Conservation (phyloP, 2,797 vertebrate genomes). For the Garrulus glandarius region DNA sequence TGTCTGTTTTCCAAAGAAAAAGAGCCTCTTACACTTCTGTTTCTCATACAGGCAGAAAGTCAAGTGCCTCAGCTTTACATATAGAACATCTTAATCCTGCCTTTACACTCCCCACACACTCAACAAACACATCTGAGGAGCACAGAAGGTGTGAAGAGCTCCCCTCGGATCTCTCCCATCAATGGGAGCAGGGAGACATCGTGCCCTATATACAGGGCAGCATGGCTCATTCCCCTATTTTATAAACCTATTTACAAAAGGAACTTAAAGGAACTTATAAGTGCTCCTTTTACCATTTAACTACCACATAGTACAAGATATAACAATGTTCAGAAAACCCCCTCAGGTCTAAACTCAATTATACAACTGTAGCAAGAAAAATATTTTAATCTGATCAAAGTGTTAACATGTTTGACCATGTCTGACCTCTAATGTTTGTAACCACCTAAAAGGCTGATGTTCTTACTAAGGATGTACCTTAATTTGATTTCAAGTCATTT, state of each 20-base stretch:
- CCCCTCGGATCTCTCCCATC: background rate
- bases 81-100: background rate
- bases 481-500: constrained; percentile 72
- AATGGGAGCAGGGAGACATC: background rate
- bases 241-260: constrained; percentile 24
- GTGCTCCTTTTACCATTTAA: constrained; percentile 45
- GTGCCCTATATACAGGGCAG: background rate
- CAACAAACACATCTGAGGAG: background rate
- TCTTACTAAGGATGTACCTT: constrained; percentile 59
- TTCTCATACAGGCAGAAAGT: background rate
- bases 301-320: constrained; percentile 62
- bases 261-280: constrained; percentile 39
- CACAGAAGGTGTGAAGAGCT: background rate
- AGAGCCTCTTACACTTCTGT: background rate
- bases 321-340: constrained; percentile 72
- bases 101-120: background rate
- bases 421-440: constrained; percentile 68
- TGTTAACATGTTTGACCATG: constrained; percentile 74
- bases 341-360: constrained; percentile 70
- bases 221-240: background rate
- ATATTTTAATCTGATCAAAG: constrained; percentile 74
- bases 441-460: constrained; percentile 68
- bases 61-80: background rate
- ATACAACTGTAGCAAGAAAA: constrained; percentile 69
- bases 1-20: background rate